Conservation (phyloP, 2,113 vertebrate species). For the Climacteris rufus region DNA sequence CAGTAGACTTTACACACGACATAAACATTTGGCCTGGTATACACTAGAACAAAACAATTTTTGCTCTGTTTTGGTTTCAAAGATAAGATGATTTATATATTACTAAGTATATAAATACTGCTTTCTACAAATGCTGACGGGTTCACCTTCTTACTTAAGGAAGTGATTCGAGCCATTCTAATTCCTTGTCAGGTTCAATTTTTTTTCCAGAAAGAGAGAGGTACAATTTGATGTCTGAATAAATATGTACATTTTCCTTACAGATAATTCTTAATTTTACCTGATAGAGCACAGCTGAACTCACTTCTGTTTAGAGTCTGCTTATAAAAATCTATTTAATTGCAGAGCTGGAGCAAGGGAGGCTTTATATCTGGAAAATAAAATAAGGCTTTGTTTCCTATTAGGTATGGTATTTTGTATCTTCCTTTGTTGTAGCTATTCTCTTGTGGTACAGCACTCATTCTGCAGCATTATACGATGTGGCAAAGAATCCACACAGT, state of each 20-base stretch:
- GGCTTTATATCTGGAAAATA: not conserved
- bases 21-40: not conserved
- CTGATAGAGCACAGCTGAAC: not conserved
- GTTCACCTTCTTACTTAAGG: not conserved
- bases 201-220: not conserved
- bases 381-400: not conserved
- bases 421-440: not conserved
- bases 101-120: not conserved
- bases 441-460: not conserved
- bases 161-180: not conserved
- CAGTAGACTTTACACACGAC: not conserved
- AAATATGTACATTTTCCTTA: not conserved
- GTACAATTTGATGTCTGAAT: not conserved
- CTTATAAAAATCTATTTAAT: not conserved
- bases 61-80: not conserved
- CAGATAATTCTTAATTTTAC: not conserved
- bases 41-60: not conserved
- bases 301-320: not conserved
- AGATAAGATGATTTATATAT: not conserved
- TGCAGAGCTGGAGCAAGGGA: not conserved
- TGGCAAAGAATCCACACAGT: not conserved
- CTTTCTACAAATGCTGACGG: not conserved
- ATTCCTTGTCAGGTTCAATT: not conserved
- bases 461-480: not conserved
- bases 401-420: not conserved